Evolutionary conservation across 2,797 vertebrate genomes (phyloP).

Genomic region (Chiloscyllium punctatum): DNA sequence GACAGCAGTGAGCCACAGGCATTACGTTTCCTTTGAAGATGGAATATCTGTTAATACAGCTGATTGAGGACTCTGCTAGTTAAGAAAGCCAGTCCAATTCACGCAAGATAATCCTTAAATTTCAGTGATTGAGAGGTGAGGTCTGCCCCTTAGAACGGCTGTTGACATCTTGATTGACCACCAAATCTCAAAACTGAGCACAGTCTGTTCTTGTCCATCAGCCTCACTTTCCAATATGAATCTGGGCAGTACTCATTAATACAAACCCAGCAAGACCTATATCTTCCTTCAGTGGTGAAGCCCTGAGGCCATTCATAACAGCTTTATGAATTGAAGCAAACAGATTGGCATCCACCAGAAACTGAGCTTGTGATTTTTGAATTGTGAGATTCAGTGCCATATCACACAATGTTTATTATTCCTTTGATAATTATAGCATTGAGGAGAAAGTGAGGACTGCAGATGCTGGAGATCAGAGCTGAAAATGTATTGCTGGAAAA

Average conservation of each 20-base stretch:
- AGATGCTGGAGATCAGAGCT: too few relatives aligned
- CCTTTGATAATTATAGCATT: not conserved
- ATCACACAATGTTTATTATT: not conserved
- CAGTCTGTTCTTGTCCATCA: not conserved
- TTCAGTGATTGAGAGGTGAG: not conserved
- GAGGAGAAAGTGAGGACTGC: too few relatives aligned
- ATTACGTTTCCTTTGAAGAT: not conserved
- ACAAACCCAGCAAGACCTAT: not conserved
- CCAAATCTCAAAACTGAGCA: not conserved
- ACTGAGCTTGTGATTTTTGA: not conserved
- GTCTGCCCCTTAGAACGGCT: not conserved
- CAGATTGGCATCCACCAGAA: not conserved
- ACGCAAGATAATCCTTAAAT: not conserved
- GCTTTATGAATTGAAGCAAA: too few relatives aligned
- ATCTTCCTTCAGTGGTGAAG: not conserved
- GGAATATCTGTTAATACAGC: not conserved
- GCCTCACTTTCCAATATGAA: not conserved
- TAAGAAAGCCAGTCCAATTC: not conserved
- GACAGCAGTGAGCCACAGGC: not conserved
- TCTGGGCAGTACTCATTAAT: not conserved
- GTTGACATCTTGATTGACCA: not conserved
- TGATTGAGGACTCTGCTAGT: not conserved
- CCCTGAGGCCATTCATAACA: not conserved
- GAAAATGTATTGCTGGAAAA: too few relatives aligned
- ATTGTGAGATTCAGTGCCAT: not conserved